Percentiles rank a stretch among this genome's conserved stretches.
These are phyloP conservation scores for Malthinus flaveolus DNA, from an alignment of 2,888 invertebrate species.

Conservation along the genomic window DNA sequence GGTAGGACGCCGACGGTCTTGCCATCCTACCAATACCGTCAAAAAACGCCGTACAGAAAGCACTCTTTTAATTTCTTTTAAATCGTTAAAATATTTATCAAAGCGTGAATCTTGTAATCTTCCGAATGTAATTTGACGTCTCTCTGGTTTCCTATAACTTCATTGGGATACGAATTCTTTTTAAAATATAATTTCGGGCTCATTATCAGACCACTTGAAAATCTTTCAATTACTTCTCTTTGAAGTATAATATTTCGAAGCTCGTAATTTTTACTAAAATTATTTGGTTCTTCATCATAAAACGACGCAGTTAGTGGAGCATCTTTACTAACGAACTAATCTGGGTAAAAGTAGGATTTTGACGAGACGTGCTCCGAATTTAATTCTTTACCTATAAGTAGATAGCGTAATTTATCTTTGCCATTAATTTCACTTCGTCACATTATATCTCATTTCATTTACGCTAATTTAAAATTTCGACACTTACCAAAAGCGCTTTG, in stretches of 20 bases:
- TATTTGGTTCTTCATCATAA: conserved; percentile 15
- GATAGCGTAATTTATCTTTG: background rate
- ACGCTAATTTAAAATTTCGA: too few species aligned
- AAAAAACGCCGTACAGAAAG: too few species aligned
- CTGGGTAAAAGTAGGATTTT: conserved; percentile 17
- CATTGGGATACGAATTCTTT: background rate
- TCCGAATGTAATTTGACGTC: background rate
- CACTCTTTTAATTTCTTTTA: too few species aligned
- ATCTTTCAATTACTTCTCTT: too few species aligned
- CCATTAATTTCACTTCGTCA: too few species aligned
- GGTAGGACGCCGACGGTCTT: too few species aligned
- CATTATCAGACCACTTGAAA: too few species aligned
- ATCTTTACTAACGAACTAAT: conserved; percentile 18
- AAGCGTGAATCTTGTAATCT: too few species aligned
- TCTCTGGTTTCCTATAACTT: background rate
- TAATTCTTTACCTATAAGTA: background rate
- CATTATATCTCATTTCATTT: too few species aligned
- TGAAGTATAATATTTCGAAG: conserved; percentile 15
- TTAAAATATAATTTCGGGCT: too few species aligned
- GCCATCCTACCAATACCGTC: too few species aligned
- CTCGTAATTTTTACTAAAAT: conserved; percentile 9
- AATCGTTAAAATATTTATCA: too few species aligned
- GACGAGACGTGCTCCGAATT: conserved; percentile 19
- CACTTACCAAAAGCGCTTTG: background rate
- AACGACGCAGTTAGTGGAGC: conserved; percentile 17